Evolutionary conservation across 2,888 invertebrate genomes (phyloP), one percentile per base, ranked within the genome.

Genomic region (Buathra laborator): DNA sequence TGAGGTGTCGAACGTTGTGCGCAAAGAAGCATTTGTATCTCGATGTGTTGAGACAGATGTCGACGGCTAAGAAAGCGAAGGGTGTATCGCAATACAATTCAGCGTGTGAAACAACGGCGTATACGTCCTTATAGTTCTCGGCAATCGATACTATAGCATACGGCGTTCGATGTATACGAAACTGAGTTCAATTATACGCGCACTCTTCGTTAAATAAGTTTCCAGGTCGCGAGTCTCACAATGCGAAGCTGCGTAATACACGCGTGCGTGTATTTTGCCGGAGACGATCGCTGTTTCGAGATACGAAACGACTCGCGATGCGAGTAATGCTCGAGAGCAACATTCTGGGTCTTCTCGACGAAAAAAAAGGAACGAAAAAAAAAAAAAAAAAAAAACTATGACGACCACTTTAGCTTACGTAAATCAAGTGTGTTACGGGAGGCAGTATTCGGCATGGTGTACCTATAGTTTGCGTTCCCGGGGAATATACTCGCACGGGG

Each of bases 361-460:
- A 53, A 68, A 53, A 68, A 53, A 56, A 75, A 48, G n/a, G n/a
- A n/a, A n/a, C n/a, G n/a, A 48, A 62, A 74, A 66, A 48, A 46
- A 72, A 37, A 24, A 16, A 59, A 53, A 16, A 71, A 77, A 71
- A 66, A 53, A 29, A 32, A 68, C 53, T 24, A 24, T 24, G 10
- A 78, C 16, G 10, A 78, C 16, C 67, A 74, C 77, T 78, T 81
- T 77, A 37, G 16, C 48, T 84, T 84, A 84, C 84, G 84, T 84
- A 84, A 84, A 84, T 84, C 77, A 68, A 62, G 77, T 68, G 62
- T 32, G 71, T 77, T 82, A 56, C 71, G 53, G 74, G 37, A 51
- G 44, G 67, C 16, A 44, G 29, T 67, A 29, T 72, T 44, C 67
- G 48, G 51, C 62, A 64, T 64, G 51, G 19, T 29, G 19, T 77